Evolutionary conservation across 2,888 invertebrate genomes (phyloP).

Genomic region (Nebria brevicollis): DNA sequence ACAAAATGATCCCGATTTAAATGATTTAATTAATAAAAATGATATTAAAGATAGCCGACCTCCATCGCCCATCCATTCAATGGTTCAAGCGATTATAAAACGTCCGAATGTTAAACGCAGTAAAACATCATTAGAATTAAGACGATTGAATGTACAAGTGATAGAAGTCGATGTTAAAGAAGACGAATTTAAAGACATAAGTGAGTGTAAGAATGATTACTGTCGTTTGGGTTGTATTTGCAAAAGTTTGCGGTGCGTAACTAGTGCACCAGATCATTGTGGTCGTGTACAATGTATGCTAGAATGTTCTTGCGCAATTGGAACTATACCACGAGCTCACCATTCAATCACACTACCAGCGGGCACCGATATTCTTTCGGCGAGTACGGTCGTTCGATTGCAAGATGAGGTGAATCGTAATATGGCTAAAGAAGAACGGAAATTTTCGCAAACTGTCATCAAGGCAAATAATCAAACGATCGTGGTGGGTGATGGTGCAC

Average conservation of each 20-base stretch:
- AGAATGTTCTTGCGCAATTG: slow-evolving; percentile 64
- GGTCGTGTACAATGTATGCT: slow-evolving; percentile 72
- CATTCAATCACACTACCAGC: slow-evolving; percentile 54
- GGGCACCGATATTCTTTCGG: slow-evolving; percentile 57
- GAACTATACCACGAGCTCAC: slow-evolving; percentile 50
- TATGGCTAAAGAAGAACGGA: slow-evolving; percentile 75
- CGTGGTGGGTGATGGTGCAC: slow-evolving; percentile 67
- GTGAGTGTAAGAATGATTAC: slow-evolving; percentile 65
- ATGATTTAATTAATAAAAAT: slow-evolving; percentile 59
- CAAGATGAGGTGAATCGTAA: slow-evolving; percentile 66
- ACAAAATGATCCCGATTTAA: slow-evolving; percentile 57
- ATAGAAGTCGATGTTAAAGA: slow-evolving; percentile 64
- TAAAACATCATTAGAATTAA: slow-evolving; percentile 64
- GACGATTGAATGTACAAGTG: slow-evolving; percentile 73
- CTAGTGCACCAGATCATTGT: slow-evolving; percentile 69
- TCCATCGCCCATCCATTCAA: slow-evolving; percentile 34
- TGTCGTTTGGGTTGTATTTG: slow-evolving; percentile 77
- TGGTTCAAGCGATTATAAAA: slow-evolving; percentile 35
- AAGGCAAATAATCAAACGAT: slow-evolving; percentile 73
- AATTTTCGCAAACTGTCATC: slow-evolving; percentile 78
- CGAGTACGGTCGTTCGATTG: slow-evolving; percentile 59
- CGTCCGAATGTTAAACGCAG: slow-evolving; percentile 22
- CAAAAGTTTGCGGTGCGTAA: slow-evolving; percentile 65
- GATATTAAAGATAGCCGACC: slow-evolving; percentile 49
- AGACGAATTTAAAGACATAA: slow-evolving; percentile 54